Base-by-base conservation (phyloP, 2,797 vertebrate species). In the Myotis myotis region DNA sequence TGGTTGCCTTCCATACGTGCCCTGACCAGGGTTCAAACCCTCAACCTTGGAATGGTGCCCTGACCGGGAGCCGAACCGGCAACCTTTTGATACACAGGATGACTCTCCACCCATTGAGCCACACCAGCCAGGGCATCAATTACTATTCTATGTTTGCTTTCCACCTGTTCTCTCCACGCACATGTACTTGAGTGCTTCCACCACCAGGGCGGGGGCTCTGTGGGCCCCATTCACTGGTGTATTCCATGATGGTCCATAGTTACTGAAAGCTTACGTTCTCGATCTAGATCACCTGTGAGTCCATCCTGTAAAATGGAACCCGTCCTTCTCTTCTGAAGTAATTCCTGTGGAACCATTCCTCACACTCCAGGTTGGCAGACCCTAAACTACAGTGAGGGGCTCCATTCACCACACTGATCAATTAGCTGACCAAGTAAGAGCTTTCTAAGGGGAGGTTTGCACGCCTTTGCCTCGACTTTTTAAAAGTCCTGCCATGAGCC, bases 111-210 rank as follows among this genome's bases (percentile, higher is more conserved):
- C 57, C 57, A 10, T 1, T 60, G 25, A 60, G 57, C 57, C 57
- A 60, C 57, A 60, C 57, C 4, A 28, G 25, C 25, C 57, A 60
- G 57, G 25, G 25, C 57, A 11, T 3, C 33, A 20, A 13, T 57
- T 44, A 51, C 20, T n/a, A 22, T 5, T 44, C 25, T n/a, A 0
- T 11, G 13, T 36, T 74, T 47, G 30, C 47, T 41, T 75, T 55
- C 90, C 72, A 0, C 9, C n/a, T 60, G 20, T 64, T 80, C 78
- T 57, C n/a, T 33, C 3, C 23, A 62, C 3, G 23, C 44, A 57
- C 28, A 25, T 8, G 17, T 1, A 62, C 6, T 2, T 33, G 20
- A 53, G 30, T 13, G 25, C 55, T 68, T 6, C 62, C 0, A 0
- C 5, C 41, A 80, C 0, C 8, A 36, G 25, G 30, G 9, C 41